A percentile compares a stretch with the other conserved stretches of the same genome.
phyloP scores from a whole-genome alignment of 2,888 invertebrate species.

The Drosophila lutescens region DNA sequence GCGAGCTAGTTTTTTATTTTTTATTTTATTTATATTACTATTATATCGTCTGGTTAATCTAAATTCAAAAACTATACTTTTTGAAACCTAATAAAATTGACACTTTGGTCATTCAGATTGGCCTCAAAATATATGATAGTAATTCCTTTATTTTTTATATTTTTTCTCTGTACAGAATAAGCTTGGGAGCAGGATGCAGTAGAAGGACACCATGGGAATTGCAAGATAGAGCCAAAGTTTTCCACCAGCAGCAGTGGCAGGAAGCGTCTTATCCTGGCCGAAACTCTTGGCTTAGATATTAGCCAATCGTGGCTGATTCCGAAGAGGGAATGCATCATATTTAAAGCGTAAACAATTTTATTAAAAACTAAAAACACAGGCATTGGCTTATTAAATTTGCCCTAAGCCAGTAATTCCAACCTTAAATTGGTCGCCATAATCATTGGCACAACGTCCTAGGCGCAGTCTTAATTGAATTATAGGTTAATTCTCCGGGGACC shows the following conservation, averaged over 20 bases:
- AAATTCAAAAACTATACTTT: no score
- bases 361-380: conserved; percentile 3
- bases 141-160: background rate
- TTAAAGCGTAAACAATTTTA: conserved; percentile 7
- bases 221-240: conserved; percentile 33
- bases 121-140: no score
- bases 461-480: conserved; percentile 30
- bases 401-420: background rate
- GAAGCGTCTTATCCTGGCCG: conserved; percentile 23
- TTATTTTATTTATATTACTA: no score
- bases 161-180: conserved; percentile 37
- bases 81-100: no score
- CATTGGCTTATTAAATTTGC: conserved; percentile 5
- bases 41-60: no score
- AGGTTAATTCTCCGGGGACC: conserved; percentile 26
- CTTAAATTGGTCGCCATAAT: conserved; percentile 24
- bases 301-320: background rate
- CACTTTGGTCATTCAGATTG: no score
- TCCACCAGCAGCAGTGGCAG: background rate
- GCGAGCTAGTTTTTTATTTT: no score
- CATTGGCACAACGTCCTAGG: conserved; percentile 5
- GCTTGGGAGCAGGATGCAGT: conserved; percentile 50
- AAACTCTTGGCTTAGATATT: conserved; percentile 3
- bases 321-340: conserved; percentile 9
- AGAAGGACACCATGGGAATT: conserved; percentile 47